Evolutionary conservation across 2,888 invertebrate species (phyloP).

Genomic region (Clitarchus hookeri): DNA sequence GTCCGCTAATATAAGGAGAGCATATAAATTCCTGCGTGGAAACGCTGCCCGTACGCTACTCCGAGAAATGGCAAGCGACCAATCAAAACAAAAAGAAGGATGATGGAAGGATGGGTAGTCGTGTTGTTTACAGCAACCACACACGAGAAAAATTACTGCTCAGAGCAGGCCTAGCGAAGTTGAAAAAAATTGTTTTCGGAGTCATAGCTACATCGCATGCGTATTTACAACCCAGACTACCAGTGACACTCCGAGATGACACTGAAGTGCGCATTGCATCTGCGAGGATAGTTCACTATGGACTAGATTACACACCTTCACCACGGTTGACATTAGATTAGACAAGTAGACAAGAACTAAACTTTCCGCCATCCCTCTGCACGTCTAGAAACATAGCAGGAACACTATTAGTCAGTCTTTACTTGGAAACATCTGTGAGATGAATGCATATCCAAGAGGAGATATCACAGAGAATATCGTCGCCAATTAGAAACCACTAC

Average conservation of each 20-base stretch:
- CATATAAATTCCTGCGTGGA: neutral
- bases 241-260: neutral
- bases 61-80: conserved; percentile 1
- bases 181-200: neutral
- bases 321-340: too few species aligned
- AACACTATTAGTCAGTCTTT: too few species aligned
- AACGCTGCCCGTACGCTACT: neutral
- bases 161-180: neutral
- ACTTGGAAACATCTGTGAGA: too few species aligned
- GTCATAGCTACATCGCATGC: neutral
- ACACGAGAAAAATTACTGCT: neutral
- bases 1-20: neutral
- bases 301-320: too few species aligned
- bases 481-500: too few species aligned
- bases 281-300: too few species aligned
- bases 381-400: too few species aligned
- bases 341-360: too few species aligned
- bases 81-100: neutral
- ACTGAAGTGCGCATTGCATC: too few species aligned
- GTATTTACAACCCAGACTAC: neutral
- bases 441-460: too few species aligned
- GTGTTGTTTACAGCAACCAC: neutral
- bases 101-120: neutral
- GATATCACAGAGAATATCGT: too few species aligned
- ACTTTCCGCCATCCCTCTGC: too few species aligned